A percentile compares a stretch with the other conserved stretches of the same genome.
phyloP scores from a whole-genome alignment of 2,113 vertebrate species.

The Brachypteracias leptosomus region DNA sequence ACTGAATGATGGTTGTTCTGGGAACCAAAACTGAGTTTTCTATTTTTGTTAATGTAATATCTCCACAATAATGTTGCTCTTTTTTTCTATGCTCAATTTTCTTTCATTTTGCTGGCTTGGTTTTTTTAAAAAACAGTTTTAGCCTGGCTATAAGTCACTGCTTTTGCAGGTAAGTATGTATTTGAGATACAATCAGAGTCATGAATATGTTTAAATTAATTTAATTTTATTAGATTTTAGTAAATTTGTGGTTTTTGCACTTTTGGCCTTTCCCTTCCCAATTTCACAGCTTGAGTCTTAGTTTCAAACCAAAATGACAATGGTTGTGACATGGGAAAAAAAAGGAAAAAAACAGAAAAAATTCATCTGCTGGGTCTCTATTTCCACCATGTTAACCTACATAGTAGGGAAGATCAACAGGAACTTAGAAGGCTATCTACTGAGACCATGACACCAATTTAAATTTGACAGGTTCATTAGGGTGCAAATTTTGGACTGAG shows the following conservation, averaged over 20 bases:
- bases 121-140: too few species aligned
- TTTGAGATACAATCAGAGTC: background rate
- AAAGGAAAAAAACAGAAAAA: too few species aligned
- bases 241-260: background rate
- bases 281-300: background rate
- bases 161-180: background rate
- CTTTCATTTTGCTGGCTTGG: background rate
- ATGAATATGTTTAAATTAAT: background rate
- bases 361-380: background rate
- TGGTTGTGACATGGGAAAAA: background rate
- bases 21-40: conserved; percentile 11
- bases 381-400: background rate
- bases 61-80: background rate
- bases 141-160: background rate
- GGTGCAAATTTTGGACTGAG: background rate
- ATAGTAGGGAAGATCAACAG: background rate
- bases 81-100: background rate
- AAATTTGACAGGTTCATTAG: conserved; percentile 27
- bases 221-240: background rate
- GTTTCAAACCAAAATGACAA: background rate
- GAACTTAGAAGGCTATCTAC: background rate
- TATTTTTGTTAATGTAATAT: conserved; percentile 26
- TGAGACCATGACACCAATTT: background rate
- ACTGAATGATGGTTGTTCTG: conserved; percentile 20
- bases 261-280: background rate